Evolutionary conservation across 2,113 vertebrate species (phyloP).

Genomic region (Pyrgilauda ruficollis): DNA sequence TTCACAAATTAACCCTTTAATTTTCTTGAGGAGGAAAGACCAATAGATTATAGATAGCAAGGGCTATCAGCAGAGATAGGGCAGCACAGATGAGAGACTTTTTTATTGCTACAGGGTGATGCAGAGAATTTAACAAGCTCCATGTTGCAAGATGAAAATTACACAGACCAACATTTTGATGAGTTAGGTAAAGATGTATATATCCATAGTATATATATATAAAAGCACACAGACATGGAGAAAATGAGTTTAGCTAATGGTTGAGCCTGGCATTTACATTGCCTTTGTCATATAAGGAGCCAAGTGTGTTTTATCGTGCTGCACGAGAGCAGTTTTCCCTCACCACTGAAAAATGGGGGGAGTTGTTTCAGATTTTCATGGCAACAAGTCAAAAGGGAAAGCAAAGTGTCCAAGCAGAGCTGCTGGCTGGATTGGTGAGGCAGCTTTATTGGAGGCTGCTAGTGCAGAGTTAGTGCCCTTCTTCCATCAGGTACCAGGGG

Average conservation of each 20-base stretch:
- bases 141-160: background rate
- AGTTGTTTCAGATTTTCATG: background rate
- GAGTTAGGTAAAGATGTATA: background rate
- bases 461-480: background rate
- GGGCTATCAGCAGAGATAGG: background rate
- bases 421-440: background rate
- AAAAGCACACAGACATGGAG: background rate
- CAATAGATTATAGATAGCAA: background rate
- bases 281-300: background rate
- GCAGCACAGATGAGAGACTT: background rate
- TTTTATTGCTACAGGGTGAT: background rate
- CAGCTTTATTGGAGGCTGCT: background rate
- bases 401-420: background rate
- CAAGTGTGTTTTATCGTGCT: background rate
- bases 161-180: background rate
- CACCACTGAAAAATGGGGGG: background rate
- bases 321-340: background rate
- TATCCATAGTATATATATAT: background rate
- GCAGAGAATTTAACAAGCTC: background rate
- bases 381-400: background rate
- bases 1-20: constrained; percentile 24
- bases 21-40: background rate
- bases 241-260: background rate
- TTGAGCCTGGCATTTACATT: background rate
- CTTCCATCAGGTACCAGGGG: background rate